phyloP scores from a whole-genome alignment of 2,797 vertebrate genomes.

The Xiphorhynchus erythropygius region DNA sequence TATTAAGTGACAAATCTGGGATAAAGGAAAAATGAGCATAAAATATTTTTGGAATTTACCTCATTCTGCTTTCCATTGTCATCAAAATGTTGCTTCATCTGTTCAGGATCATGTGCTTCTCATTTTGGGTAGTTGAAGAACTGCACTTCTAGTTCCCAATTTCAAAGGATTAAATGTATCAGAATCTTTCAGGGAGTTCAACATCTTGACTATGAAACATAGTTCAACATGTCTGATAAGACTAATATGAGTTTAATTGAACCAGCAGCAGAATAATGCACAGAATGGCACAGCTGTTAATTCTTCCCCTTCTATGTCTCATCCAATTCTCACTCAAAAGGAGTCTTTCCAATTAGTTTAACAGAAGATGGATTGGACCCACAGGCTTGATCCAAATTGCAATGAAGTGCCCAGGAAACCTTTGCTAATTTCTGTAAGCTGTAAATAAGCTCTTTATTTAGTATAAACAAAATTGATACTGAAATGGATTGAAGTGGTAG shows the following conservation, averaged over 20 bases:
- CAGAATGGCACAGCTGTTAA: not conserved
- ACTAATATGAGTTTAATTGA: slow-evolving; percentile 8
- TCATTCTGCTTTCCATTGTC: not conserved
- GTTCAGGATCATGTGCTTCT: not conserved
- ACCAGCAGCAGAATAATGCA: not conserved
- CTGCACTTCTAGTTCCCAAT: not conserved
- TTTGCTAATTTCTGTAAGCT: not conserved
- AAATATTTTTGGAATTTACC: not conserved
- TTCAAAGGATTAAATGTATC: not conserved
- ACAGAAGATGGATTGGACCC: not conserved
- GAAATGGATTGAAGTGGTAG: not conserved
- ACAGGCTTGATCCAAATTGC: not conserved
- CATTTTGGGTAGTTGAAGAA: not conserved
- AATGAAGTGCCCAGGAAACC: not conserved
- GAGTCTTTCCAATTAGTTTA: slow-evolving; percentile 24
- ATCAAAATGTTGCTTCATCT: not conserved
- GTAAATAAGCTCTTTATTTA: slow-evolving; percentile 3
- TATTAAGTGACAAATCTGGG: not conserved
- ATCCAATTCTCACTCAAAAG: slow-evolving; percentile 16
- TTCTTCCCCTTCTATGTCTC: not conserved
- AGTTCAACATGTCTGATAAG: not conserved
- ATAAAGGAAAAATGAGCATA: not conserved
- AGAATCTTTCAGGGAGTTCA: not conserved
- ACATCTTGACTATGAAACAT: not conserved
- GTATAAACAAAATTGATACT: not conserved